These are phyloP conservation scores for Danio aesculapii DNA, from an alignment of 2,797 vertebrate species.

Conservation along the genomic window DNA sequence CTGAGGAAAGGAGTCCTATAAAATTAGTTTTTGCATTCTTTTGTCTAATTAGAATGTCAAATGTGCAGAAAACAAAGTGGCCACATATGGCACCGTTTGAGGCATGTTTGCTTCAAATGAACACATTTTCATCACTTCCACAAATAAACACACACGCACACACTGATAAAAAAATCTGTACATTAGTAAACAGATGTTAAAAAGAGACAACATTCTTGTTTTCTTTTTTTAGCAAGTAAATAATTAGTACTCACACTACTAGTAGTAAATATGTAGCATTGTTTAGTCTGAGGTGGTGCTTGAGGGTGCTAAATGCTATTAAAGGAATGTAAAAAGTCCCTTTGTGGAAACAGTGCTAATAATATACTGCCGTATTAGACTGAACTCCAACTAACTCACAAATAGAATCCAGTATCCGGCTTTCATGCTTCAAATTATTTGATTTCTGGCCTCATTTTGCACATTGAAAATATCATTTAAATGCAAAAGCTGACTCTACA, in stretches of 20 bases:
- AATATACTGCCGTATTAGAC: neutral
- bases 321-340: neutral
- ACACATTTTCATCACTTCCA: neutral
- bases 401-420: neutral
- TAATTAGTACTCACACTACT: constrained; percentile 3
- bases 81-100: constrained; percentile 41
- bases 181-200: constrained; percentile 10
- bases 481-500: neutral
- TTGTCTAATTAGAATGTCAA: constrained; percentile 25
- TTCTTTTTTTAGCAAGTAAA: neutral
- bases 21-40: constrained; percentile 3
- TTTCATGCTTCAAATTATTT: constrained; percentile 1
- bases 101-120: constrained; percentile 30
- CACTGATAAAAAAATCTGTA: neutral
- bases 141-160: neutral
- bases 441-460: neutral
- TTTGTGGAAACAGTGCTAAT: neutral
- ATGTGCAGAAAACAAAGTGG: constrained; percentile 37
- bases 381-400: neutral
- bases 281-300: neutral
- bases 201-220: neutral
- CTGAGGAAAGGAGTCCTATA: neutral
- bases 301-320: neutral
- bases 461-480: neutral
- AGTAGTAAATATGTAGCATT: neutral